Base-by-base conservation (phyloP, 2,113 vertebrate genomes). In the Manacus vitellinus region DNA sequence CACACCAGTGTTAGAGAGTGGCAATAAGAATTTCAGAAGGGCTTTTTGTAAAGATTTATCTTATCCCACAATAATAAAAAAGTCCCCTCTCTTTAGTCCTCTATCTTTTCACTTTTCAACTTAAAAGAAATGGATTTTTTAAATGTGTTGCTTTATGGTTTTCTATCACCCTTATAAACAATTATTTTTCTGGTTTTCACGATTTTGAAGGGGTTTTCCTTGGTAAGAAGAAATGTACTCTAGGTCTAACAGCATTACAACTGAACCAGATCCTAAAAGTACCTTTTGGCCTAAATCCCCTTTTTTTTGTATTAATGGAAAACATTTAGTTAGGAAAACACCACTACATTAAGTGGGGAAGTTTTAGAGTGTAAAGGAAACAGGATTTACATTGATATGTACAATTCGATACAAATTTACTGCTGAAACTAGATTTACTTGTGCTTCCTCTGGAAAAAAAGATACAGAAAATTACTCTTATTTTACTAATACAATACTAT, bases 1-100 rank as follows among this genome's bases (percentile, higher is more conserved):
- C 21, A 4, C 2, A 7, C 4, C 43, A 14, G 28, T 12, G 2
- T 37, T 33, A 21, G 23, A 35, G 22, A 28, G 2, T 0, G 35
- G n/a, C 39, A 37, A 3, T 3, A 51, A 43, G 31, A 49, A 22
- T 35, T 78, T 63, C 65, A 31, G 77, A 39, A 43, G 15, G 10
- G 16, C 4, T 79, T 47, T 70, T 23, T 3, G 44, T 35, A 24
- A 88, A 77, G 55, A 14, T 51, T n/a, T 23, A 33, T 10, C 16
- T 86, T n/a, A 23, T 4, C 15, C 21, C 25, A 0, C 4, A 10
- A 21, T 3, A 28, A 43, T 3, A 44, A 25, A 14, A 18, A 51
- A 44, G 39, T 41, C 23, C 4, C 2, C 3, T 2, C 21, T 58
- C 43, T 47, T 49, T 5, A 51, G 30, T 19, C 20, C n/a, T 27